phyloP scores from a whole-genome alignment of 2,113 vertebrate genomes.

The Neotragus pygmaeus region DNA sequence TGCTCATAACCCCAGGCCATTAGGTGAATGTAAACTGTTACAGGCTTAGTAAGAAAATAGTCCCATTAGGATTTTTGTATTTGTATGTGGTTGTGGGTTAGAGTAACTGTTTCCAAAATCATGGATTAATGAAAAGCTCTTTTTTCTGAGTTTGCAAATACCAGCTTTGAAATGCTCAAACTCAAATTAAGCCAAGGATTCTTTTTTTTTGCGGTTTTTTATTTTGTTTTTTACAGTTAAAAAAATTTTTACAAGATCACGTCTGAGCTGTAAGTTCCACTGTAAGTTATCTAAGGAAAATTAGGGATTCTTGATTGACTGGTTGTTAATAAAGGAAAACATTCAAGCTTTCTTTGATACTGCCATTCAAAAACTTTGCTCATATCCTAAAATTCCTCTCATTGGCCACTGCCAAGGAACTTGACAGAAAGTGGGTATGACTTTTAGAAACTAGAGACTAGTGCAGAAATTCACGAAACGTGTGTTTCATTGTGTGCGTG shows the following conservation, averaged over 20 bases:
- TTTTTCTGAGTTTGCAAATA: constrained; percentile 77
- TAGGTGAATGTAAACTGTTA: constrained; percentile 87
- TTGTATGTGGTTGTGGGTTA: constrained; percentile 80
- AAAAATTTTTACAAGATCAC: constrained; percentile 51
- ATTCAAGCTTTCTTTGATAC: constrained; percentile 28
- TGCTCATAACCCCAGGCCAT: constrained; percentile 86
- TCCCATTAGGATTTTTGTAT: constrained; percentile 87
- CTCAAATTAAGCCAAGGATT: constrained; percentile 70
- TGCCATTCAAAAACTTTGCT: constrained; percentile 8
- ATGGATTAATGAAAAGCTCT: constrained; percentile 81
- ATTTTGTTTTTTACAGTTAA: constrained; percentile 30
- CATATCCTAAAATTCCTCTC: constrained; percentile 46
- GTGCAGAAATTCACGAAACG: constrained; percentile 30
- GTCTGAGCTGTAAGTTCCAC: constrained; percentile 56
- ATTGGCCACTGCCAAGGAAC: constrained; percentile 43
- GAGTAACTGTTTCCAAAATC: constrained; percentile 81
- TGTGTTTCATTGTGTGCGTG: not conserved
- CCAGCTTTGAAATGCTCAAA: constrained; percentile 76
- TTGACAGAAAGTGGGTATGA: constrained; percentile 43
- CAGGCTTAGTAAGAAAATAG: constrained; percentile 84
- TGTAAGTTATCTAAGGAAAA: constrained; percentile 63
- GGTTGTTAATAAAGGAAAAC: constrained; percentile 48
- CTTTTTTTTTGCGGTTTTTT: not conserved
- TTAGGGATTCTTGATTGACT: constrained; percentile 24
- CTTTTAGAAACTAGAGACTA: constrained; percentile 34